These are phyloP conservation scores for Nothoprocta perdicaria DNA, from an alignment of 2,113 vertebrate genomes.

Conservation along the genomic window DNA sequence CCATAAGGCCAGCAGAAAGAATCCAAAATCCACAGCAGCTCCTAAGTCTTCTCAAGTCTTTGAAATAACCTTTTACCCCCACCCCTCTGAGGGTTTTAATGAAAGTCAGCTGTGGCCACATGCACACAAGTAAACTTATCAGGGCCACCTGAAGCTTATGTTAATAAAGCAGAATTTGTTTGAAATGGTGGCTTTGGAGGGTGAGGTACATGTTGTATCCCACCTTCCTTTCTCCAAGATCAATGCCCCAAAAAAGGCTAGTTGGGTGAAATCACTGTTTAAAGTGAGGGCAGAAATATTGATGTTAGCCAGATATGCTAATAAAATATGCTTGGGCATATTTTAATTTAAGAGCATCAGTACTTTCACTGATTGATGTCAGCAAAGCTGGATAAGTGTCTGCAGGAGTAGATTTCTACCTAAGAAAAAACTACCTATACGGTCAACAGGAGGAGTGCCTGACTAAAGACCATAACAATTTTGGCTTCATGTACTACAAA, in stretches of 20 bases:
- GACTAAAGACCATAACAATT: background rate
- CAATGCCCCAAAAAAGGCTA: background rate
- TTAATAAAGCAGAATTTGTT: background rate
- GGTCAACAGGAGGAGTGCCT: background rate
- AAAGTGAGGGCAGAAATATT: background rate
- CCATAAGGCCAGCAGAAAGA: background rate
- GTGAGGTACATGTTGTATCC: background rate
- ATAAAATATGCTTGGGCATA: no score
- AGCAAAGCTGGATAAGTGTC: background rate
- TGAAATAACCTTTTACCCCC: background rate
- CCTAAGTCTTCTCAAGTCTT: background rate
- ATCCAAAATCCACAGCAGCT: slow-evolving; percentile 11
- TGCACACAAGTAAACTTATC: background rate
- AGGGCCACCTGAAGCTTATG: background rate
- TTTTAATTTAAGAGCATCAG: background rate
- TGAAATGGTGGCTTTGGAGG: background rate
- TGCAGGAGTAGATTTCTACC: background rate
- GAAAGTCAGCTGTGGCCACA: background rate
- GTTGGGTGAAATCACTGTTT: background rate
- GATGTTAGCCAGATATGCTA: background rate
- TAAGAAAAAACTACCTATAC: background rate
- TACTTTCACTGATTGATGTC: background rate
- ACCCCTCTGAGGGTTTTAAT: background rate
- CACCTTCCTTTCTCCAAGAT: background rate
- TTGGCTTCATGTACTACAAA: background rate